Percentiles rank a stretch among this genome's conserved stretches.
phyloP scores from a whole-genome alignment of 2,888 invertebrate genomes.

The Mechanitis messenoides region DNA sequence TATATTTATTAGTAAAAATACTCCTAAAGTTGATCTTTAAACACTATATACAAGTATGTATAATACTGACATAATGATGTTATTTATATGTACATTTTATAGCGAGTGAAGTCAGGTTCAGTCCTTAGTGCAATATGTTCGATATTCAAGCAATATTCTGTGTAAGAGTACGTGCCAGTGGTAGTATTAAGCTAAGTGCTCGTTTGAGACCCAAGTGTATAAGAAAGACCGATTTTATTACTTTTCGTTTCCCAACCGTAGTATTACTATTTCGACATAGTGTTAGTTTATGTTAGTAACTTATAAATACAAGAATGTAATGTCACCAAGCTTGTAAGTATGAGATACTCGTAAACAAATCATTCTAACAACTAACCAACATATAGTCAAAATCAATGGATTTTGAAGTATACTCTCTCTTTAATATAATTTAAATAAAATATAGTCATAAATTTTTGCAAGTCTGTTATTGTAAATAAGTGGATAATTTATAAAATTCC shows the following conservation, averaged over 20 bases:
- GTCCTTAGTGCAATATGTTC: conserved; percentile 12
- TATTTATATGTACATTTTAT: background rate
- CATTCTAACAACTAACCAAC: too few species aligned
- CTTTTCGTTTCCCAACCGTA: too few species aligned
- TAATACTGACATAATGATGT: too few species aligned
- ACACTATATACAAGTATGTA: background rate
- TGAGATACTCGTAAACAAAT: background rate
- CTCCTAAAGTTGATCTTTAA: background rate
- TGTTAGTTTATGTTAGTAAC: too few species aligned
- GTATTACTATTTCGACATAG: too few species aligned
- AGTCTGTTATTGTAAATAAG: too few species aligned
- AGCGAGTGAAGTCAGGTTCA: conserved; percentile 7
- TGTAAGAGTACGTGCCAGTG: conserved; percentile 21
- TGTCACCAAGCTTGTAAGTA: too few species aligned
- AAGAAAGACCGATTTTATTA: conserved; percentile 5
- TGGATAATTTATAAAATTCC: too few species aligned
- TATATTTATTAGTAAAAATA: too few species aligned
- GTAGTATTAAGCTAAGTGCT: conserved; percentile 26
- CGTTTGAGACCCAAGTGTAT: conserved; percentile 5
- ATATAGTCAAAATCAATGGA: too few species aligned
- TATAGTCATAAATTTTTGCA: too few species aligned
- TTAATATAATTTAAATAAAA: background rate
- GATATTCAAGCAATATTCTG: conserved; percentile 19
- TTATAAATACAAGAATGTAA: too few species aligned
- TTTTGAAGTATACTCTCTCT: background rate